phyloP scores from a whole-genome alignment of 2,888 invertebrate species.

The Orthosia incerta region DNA sequence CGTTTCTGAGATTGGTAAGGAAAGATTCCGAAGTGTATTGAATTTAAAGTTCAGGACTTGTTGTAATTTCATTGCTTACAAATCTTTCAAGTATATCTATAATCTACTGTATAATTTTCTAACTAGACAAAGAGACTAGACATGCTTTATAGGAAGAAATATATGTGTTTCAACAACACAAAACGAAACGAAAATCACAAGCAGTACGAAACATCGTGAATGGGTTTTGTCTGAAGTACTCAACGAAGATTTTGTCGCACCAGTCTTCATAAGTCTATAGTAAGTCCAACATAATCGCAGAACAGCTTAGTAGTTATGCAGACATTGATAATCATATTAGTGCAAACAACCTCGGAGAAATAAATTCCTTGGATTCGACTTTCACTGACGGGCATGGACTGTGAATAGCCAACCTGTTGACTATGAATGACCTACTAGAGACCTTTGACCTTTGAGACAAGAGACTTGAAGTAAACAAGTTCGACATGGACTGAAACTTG shows the following conservation, averaged over 20 bases:
- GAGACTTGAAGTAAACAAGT: conserved; percentile 47
- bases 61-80: conserved; percentile 32
- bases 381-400: conserved; percentile 49
- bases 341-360: conserved; percentile 45
- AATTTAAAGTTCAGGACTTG: conserved; percentile 61
- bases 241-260: neutral
- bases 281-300: conserved; percentile 13
- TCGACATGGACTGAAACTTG: conserved; percentile 45
- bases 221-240: no score
- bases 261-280: neutral
- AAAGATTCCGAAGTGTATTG: conserved; percentile 54
- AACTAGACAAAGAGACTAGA: neutral
- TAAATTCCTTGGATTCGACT: conserved; percentile 54
- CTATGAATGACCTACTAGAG: conserved; percentile 43
- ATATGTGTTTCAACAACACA: neutral
- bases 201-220: no score
- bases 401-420: conserved; percentile 51
- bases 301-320: conserved; percentile 24
- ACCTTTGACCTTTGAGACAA: conserved; percentile 50
- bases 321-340: conserved; percentile 43
- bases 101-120: conserved; percentile 7
- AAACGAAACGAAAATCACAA: no score
- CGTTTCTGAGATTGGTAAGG: conserved; percentile 46
- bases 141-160: neutral
- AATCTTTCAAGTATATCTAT: conserved; percentile 29